These are phyloP conservation scores for Eristalis arbustorum DNA, from an alignment of 2,888 invertebrate species.

Conservation along the genomic window DNA sequence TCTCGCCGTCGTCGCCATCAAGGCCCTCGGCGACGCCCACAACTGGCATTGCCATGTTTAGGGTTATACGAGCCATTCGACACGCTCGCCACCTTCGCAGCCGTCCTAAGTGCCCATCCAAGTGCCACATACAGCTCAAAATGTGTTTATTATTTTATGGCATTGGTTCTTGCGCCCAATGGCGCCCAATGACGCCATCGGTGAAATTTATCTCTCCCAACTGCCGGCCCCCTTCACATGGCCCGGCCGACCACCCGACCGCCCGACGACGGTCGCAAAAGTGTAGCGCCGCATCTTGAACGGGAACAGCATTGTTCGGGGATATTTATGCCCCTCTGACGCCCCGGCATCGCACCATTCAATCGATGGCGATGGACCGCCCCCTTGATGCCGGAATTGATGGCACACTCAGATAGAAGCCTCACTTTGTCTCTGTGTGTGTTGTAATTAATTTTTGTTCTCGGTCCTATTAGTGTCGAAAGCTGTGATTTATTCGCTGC, in stretches of 20 bases:
- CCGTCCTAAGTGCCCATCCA: slow-evolving; percentile 43
- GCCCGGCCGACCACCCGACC: too few relatives aligned
- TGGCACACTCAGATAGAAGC: slow-evolving; percentile 47
- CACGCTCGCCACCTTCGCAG: slow-evolving; percentile 18
- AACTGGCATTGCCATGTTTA: slow-evolving; percentile 21
- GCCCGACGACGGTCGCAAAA: not conserved
- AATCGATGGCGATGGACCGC: not conserved
- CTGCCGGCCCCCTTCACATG: too few relatives aligned
- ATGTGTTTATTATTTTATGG: slow-evolving; percentile 60
- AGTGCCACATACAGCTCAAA: slow-evolving; percentile 52
- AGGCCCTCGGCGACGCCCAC: not conserved
- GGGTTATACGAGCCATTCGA: slow-evolving; percentile 13
- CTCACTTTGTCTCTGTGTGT: slow-evolving; percentile 21
- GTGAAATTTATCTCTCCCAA: slow-evolving; percentile 40
- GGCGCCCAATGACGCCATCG: slow-evolving; percentile 52
- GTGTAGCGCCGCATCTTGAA: not conserved
- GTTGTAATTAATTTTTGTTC: slow-evolving; percentile 66
- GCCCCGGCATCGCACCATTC: not conserved
- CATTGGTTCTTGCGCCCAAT: slow-evolving; percentile 49
- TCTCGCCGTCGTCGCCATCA: not conserved
- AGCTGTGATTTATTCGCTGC: slow-evolving; percentile 59
- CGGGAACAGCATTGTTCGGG: slow-evolving; percentile 12
- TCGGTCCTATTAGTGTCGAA: slow-evolving; percentile 60
- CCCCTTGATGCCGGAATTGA: slow-evolving; percentile 28
- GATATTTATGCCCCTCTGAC: slow-evolving; percentile 27